phyloP scores from a whole-genome alignment of 2,888 invertebrate genomes.

The Acrocyrtus sp. region DNA sequence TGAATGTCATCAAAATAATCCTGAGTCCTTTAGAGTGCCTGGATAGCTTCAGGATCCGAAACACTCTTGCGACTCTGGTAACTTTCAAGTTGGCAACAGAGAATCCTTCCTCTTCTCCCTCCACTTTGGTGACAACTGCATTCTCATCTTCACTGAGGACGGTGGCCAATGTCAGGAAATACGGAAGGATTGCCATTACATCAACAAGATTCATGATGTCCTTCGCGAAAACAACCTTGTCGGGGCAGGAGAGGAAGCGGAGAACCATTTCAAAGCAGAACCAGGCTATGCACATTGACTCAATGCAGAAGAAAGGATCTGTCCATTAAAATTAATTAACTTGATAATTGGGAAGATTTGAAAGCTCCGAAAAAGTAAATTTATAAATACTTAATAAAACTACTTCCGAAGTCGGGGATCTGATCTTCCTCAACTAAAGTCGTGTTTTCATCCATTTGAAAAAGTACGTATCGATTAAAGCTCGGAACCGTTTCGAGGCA shows the following conservation, averaged over 20 bases:
- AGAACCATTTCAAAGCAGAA: slow-evolving; percentile 98
- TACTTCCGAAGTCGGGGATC: slow-evolving; percentile 91
- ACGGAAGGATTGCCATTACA: slow-evolving; percentile 99
- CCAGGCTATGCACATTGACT: slow-evolving; percentile 99
- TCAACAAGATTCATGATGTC: slow-evolving; percentile 99
- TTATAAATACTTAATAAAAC: not conserved
- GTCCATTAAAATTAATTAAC: not conserved
- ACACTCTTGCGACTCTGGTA: slow-evolving; percentile 98
- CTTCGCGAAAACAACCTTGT: slow-evolving; percentile 98
- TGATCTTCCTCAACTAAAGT: slow-evolving; percentile 95
- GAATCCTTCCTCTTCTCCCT: slow-evolving; percentile 74
- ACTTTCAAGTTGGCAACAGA: slow-evolving; percentile 98
- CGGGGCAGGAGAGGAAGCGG: slow-evolving; percentile 98
- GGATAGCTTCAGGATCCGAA: slow-evolving; percentile 99
- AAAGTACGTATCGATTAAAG: slow-evolving; percentile 98
- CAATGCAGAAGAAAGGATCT: slow-evolving; percentile 99
- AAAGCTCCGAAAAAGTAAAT: not conserved
- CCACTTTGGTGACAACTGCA: not conserved
- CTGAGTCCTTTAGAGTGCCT: slow-evolving; percentile 99
- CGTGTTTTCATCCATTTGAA: slow-evolving; percentile 94
- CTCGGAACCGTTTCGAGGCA: slow-evolving; percentile 98
- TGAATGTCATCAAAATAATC: slow-evolving; percentile 80
- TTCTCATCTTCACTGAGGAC: slow-evolving; percentile 94
- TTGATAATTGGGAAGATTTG: too few relatives aligned
- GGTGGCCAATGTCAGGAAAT: slow-evolving; percentile 98